Evolutionary conservation across 2,888 invertebrate species (phyloP), one percentile per base, ranked within the genome.

Genomic region (Tortricodes alternella): DNA sequence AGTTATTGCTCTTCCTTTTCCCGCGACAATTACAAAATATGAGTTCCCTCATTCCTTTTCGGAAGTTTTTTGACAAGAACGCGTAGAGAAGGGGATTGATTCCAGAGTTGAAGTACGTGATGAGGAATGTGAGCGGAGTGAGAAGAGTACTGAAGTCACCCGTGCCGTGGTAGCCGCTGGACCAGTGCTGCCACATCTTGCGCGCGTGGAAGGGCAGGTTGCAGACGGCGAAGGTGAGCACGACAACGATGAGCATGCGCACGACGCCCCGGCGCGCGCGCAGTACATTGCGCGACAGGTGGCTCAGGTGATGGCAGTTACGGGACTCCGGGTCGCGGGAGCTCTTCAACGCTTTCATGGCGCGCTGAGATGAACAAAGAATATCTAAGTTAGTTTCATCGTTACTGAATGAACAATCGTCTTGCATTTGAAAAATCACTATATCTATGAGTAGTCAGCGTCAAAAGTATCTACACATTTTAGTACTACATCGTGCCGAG

Each of bases 41-140:
- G 18, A 97, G 91, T 79, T 97, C 97, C 60, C 93, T 92, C 94
- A 97, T 96, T 15, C 96, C 96, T 73, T 95, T 94, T 51, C 96
- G 92, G 80, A 97, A 97, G 73, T 96, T 95, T 60, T 95, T 93
- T 3, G 93, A 93, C 49, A 98, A 90, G 78, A 98, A 96, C 2
- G 97, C 97, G 84, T 98, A 98, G 6, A 98, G 92, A 48, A 98
- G 89, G 0, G 98, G 98, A 85, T 98, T 98, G 62, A 98, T 93
- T 43, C 95, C 97, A 13, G 97, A 97, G 90, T 98, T 97, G 83
- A 96, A 94, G 80, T 97, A 98, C 37, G 97, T 94, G 66, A 97
- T 93, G 60, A 98, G 93, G 83, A 96, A 97, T 18, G 97, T 96
- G 59, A 96, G 92, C 1, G 97, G 97, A 7, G 97, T 96, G 60